A percentile compares a stretch with the other conserved stretches of the same genome.
Conservation (phyloP, 2,888 invertebrate genomes). For the Nymphalis polychloros region DNA sequence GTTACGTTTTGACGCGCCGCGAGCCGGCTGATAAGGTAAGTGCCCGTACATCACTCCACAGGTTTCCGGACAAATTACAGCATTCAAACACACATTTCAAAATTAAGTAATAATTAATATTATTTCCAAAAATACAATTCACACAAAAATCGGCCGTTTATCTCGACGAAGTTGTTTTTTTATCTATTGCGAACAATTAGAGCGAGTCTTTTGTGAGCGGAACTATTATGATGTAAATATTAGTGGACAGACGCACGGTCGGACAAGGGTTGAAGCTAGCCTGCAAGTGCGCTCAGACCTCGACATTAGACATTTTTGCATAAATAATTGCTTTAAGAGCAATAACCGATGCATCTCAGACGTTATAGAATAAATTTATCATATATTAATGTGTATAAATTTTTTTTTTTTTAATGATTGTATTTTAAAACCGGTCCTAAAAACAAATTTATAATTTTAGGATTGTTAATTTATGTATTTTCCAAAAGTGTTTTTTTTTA, state of each 20-base stretch:
- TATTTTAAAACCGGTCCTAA: too few species aligned
- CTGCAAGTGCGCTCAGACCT: slow-evolving; percentile 61
- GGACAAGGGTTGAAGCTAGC: slow-evolving; percentile 58
- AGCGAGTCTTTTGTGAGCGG: slow-evolving; percentile 48
- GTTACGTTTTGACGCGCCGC: slow-evolving; percentile 59
- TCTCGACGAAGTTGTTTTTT: slow-evolving; percentile 39
- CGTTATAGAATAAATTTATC: slow-evolving; percentile 46
- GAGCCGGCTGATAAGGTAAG: slow-evolving; percentile 60
- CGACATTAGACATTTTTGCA: slow-evolving; percentile 67
- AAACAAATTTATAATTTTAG: too few species aligned
- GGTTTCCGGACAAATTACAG: neutral
- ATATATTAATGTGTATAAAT: neutral
- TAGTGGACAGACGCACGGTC: slow-evolving; percentile 38
- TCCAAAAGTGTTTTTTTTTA: too few species aligned
- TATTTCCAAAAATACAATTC: slow-evolving; percentile 5
- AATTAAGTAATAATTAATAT: neutral
- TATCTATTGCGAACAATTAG: slow-evolving; percentile 56
- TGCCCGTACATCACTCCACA: neutral
- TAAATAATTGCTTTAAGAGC: slow-evolving; percentile 62
- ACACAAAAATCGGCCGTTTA: slow-evolving; percentile 18
- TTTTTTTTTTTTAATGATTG: too few species aligned
- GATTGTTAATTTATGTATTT: too few species aligned
- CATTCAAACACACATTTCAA: neutral
- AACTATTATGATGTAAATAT: slow-evolving; percentile 69
- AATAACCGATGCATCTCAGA: slow-evolving; percentile 45